Base-by-base conservation (phyloP, 1,140 invertebrate species). In the Leptinotarsa undecemlineata region DNA sequence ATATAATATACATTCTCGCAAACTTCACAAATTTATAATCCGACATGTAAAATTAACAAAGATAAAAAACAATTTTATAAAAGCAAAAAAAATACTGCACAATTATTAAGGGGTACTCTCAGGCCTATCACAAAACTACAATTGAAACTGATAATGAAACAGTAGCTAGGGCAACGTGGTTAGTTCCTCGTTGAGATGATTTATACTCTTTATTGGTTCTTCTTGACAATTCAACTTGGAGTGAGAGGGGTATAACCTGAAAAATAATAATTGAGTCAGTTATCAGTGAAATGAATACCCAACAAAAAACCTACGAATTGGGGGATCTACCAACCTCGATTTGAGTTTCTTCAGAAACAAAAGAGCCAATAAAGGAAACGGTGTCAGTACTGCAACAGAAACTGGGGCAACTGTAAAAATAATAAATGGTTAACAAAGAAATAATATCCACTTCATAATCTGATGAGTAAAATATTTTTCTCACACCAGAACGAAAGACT, bases 361-460 rank as follows among this genome's bases (percentile, higher is more conserved):
- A n/a, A 91, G 84, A 26, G 86, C 74, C 1, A 89, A 81, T 76
- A 98, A 87, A 0, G 97, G 96, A 33, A 98, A 81, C 20, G 97
- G 97, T 1, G 97, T 99, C 93, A 99, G 96, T 47, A 96, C 92
- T 17, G 96, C 95, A 47, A 94, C 92, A 4, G 95, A 90, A 0
- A 98, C 94, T 14, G 96, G 96, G 68, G 95, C 88, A 76, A 95
- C 93, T 89, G 81, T 76, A 88, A 84, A 74, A 62, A 42, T 2
- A 42, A 42, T 42, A 42, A 42, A 42, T 42, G 33, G 33, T 42
- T 3, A 42, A 42, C 33, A 42, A 42, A 8, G 33, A 42, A 11
- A 42, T 42, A 42, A 11, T 42, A 11, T 11, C 33, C 33, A 42
- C 8, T 42, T 42, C 8, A 42, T 42, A 42, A 42, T 42, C 11